Evolutionary conservation across 2,797 vertebrate genomes (phyloP).

Genomic region (Holocentrus rufus): DNA sequence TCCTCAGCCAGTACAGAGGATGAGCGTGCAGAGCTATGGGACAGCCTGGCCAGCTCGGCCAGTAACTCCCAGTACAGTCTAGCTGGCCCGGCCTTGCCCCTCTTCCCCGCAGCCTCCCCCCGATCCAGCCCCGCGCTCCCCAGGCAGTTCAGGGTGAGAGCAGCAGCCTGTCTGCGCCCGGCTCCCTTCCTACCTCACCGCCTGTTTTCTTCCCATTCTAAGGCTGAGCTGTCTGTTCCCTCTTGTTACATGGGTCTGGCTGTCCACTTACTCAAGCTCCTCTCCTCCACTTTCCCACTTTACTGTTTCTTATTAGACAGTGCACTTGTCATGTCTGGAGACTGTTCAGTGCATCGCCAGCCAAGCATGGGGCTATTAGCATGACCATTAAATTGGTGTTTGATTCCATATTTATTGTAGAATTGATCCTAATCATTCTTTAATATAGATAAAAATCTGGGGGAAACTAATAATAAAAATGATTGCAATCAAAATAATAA

Average conservation of each 20-base stretch:
- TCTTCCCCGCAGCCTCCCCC: slow-evolving; percentile 17
- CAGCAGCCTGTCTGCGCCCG: slow-evolving; percentile 31
- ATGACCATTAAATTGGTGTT: too few species aligned
- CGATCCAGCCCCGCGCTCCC: slow-evolving; percentile 14
- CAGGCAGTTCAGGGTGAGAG: slow-evolving; percentile 74
- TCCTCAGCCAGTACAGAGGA: slow-evolving; percentile 41
- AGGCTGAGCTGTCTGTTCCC: slow-evolving; percentile 1
- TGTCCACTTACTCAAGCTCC: too few species aligned
- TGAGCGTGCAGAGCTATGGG: slow-evolving; percentile 60
- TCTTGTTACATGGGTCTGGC: neutral
- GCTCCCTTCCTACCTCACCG: neutral
- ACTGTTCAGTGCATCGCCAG: too few species aligned
- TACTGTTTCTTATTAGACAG: too few species aligned
- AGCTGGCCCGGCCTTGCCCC: slow-evolving; percentile 18
- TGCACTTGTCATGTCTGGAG: too few species aligned
- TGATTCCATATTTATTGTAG: too few species aligned
- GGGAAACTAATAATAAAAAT: too few species aligned
- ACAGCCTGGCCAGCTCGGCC: slow-evolving; percentile 74
- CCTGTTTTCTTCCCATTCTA: neutral
- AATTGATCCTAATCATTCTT: neutral
- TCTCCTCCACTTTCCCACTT: too few species aligned
- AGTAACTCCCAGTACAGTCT: slow-evolving; percentile 78
- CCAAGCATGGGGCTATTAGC: too few species aligned
- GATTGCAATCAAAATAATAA: too few species aligned
- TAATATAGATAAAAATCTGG: too few species aligned